phyloP scores from a whole-genome alignment of 2,113 vertebrate genomes.

The Scophthalmus maximus region DNA sequence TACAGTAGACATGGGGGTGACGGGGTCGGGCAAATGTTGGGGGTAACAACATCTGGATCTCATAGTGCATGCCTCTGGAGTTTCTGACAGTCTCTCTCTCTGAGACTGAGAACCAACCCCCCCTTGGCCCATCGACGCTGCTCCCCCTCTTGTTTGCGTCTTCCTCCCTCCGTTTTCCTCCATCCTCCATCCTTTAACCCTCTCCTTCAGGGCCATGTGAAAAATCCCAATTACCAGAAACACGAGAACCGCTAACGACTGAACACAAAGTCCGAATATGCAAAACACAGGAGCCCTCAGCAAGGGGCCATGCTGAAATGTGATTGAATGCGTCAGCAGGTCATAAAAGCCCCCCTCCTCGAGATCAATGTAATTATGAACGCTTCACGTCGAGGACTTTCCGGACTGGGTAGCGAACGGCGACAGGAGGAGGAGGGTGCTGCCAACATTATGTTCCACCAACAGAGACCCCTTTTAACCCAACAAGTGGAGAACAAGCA shows the following conservation, averaged over 20 bases:
- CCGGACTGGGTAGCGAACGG: slow-evolving; percentile 51
- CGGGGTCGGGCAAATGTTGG: not conserved
- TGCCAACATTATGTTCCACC: slow-evolving; percentile 40
- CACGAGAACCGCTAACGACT: slow-evolving; percentile 54
- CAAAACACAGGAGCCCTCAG: slow-evolving; percentile 65
- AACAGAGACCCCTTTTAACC: slow-evolving; percentile 50
- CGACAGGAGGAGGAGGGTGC: slow-evolving; percentile 31
- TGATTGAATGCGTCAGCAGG: slow-evolving; percentile 72
- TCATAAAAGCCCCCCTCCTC: slow-evolving; percentile 64
- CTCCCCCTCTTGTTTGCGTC: slow-evolving; percentile 17
- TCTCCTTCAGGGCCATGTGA: slow-evolving; percentile 66
- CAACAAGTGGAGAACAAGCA: slow-evolving; percentile 55
- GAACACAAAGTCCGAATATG: slow-evolving; percentile 72
- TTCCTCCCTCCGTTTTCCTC: slow-evolving; percentile 12
- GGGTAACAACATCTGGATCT: slow-evolving; percentile 74
- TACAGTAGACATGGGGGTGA: slow-evolving; percentile 23
- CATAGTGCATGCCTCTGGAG: slow-evolving; percentile 65
- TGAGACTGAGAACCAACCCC: slow-evolving; percentile 40
- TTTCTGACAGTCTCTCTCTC: slow-evolving; percentile 58
- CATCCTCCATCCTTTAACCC: slow-evolving; percentile 25
- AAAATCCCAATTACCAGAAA: slow-evolving; percentile 80
- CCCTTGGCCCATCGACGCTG: not conserved
- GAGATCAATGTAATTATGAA: slow-evolving; percentile 76
- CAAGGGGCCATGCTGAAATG: slow-evolving; percentile 62
- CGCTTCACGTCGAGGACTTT: slow-evolving; percentile 64